phyloP scores from a whole-genome alignment of 2,797 vertebrate species.

The Gila robusta region DNA sequence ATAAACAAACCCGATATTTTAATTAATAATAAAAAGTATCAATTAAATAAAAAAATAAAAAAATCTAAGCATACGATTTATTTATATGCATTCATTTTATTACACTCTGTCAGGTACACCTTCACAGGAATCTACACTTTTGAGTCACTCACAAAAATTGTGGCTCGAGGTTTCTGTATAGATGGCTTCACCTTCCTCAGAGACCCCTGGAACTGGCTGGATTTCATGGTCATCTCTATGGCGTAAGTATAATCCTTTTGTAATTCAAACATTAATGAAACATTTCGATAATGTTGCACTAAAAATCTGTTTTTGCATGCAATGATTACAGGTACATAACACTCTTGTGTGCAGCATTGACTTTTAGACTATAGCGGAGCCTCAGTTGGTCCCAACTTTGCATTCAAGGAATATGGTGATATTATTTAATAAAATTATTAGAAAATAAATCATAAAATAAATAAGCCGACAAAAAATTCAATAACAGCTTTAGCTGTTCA shows the following conservation, averaged over 20 bases:
- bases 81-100: conserved; percentile 2
- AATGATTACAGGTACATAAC: neutral
- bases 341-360: conserved; percentile 23
- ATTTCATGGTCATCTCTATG: conserved; percentile 99
- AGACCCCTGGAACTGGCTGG: conserved; percentile 99
- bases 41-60: neutral
- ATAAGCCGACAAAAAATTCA: neutral
- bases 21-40: neutral
- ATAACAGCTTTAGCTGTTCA: neutral
- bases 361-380: neutral
- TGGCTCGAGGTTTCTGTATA: conserved; percentile 96
- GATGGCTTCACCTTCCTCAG: conserved; percentile 96
- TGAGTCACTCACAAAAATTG: conserved; percentile 98
- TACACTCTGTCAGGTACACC: conserved; percentile 84
- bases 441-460: neutral
- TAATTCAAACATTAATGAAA: neutral
- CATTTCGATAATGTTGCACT: neutral
- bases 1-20: neutral
- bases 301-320: neutral
- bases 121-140: conserved; percentile 99
- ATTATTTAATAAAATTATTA: neutral
- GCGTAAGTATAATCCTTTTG: conserved; percentile 87
- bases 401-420: neutral
- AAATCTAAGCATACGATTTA: neutral
- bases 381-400: neutral